A percentile compares a stretch with the other conserved stretches of the same genome.
Conservation (phyloP, 2,797 vertebrate species). For the Halcyon smyrnensis region DNA sequence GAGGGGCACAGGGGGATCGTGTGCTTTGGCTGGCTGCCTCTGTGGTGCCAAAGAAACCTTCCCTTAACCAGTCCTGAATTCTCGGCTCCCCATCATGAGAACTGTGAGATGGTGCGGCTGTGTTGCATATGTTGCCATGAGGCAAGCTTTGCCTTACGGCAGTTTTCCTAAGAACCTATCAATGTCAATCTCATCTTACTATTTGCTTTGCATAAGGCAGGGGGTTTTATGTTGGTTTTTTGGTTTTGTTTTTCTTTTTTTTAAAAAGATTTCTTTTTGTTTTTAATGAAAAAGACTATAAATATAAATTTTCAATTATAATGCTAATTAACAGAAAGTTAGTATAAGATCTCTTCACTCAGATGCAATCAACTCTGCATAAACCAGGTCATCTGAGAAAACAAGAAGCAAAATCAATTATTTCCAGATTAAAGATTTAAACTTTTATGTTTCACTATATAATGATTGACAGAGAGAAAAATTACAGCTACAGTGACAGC, state of each 20-base stretch:
- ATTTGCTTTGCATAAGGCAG: not conserved
- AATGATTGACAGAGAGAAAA: not conserved
- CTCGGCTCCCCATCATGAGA: not conserved
- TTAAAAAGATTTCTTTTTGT: not conserved
- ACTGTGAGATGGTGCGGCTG: not conserved
- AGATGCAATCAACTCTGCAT: not conserved
- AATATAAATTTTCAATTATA: not conserved
- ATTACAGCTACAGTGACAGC: rapidly evolving
- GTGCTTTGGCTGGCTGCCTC: rapidly evolving
- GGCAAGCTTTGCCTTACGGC: not conserved
- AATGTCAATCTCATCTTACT: not conserved
- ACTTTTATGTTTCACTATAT: not conserved
- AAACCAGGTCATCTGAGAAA: not conserved
- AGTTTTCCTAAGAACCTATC: not conserved
- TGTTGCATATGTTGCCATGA: rapidly evolving
- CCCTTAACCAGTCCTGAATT: not conserved
- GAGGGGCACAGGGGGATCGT: not conserved
- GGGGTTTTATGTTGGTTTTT: too few relatives aligned
- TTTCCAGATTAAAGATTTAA: constrained; percentile 4
- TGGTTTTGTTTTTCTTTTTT: too few relatives aligned
- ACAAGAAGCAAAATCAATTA: not conserved
- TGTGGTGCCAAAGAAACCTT: not conserved
- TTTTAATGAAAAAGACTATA: not conserved
- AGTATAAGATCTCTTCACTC: not conserved
- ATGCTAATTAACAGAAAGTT: not conserved